Evolutionary conservation across 53 echinoderm and acorn worm species (phyloP), one percentile per base, ranked within the genome.

Genomic region (Henricia sp.): DNA sequence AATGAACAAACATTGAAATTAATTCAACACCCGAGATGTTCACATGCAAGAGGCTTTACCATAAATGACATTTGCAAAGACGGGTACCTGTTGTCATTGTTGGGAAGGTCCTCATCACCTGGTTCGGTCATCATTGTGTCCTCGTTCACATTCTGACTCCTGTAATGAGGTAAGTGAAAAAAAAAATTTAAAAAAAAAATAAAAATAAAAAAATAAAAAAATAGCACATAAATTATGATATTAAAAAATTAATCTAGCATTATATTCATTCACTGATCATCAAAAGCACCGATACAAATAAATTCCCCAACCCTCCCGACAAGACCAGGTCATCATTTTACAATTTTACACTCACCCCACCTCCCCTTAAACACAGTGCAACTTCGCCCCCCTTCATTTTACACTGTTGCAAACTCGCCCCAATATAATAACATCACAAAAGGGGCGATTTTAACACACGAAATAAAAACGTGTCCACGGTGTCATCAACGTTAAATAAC

Each of bases 21-120:
- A 60, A n/a, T n/a, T 60, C 60, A 60, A 32, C 30, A 60, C 27
- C 26, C 28, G 60, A 32, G 60, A 28, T 32, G 26, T 28, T 27
- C 30, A 14, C 26, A 60, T 60, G n/a, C n/a, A n/a, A n/a, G n/a
- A n/a, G n/a, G n/a, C n/a, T n/a, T n/a, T n/a, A n/a, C n/a, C n/a
- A n/a, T n/a, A n/a, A n/a, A n/a, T n/a, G n/a, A n/a, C n/a, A n/a
- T n/a, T n/a, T n/a, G n/a, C n/a, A n/a, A n/a, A n/a, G n/a, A n/a
- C n/a, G n/a, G n/a, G n/a, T 60, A 60, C 60, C 60, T 60, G 60
- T 32, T 60, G 60, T 27, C 60, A 27, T 60, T 60, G 26, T 60
- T 32, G 30, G 60, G 60, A 60, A 60, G 60, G 60, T 60, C 60
- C 29, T 8, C 60, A 60, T 60, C 60, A 60, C 30, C 60, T 1